Conservation (phyloP, 2,797 vertebrate genomes). For the Petrocephalus schoutedeni region DNA sequence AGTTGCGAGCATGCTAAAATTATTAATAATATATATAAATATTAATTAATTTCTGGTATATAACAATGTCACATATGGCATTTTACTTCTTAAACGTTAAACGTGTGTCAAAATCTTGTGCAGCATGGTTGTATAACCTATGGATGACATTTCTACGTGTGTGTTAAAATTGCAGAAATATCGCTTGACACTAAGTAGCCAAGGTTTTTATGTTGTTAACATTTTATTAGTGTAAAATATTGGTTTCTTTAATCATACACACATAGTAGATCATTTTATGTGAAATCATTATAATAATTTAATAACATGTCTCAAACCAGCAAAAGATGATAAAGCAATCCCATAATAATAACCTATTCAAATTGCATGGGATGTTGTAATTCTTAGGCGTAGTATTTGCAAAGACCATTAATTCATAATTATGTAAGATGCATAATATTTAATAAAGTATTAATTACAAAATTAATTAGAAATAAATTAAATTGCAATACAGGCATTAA, state of each 20-base stretch:
- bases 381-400: neutral
- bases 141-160: neutral
- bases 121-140: neutral
- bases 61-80: neutral
- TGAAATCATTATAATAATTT: neutral
- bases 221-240: neutral
- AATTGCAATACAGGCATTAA: neutral
- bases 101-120: neutral
- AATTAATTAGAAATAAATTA: neutral
- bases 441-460: neutral
- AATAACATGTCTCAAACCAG: neutral
- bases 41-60: neutral
- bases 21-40: neutral
- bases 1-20: neutral
- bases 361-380: neutral
- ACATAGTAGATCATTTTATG: neutral
- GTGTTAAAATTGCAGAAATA: constrained; percentile 9
- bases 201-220: neutral
- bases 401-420: neutral
- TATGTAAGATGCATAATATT: neutral
- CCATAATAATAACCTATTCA: neutral
- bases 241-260: neutral
- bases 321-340: neutral
- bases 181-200: neutral
- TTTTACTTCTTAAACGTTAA: neutral